Conservation (phyloP, 53 echinoderm and acorn worm genomes). For the Astropecten irregularis region DNA sequence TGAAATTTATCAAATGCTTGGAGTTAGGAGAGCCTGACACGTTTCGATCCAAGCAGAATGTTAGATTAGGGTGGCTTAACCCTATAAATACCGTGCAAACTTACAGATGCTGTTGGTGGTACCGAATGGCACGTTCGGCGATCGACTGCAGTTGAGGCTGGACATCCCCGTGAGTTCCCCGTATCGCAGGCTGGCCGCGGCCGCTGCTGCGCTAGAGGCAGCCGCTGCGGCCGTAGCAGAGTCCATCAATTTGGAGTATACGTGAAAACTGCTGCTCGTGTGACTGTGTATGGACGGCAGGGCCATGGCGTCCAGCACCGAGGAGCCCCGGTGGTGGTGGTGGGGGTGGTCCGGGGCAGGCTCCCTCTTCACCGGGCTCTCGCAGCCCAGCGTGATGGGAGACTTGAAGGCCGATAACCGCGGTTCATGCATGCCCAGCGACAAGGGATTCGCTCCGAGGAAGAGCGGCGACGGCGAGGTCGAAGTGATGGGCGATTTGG, state of each 20-base stretch:
- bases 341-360: not conserved
- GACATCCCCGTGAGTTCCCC: constrained; percentile 35
- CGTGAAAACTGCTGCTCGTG: constrained; percentile 59
- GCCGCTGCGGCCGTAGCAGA: constrained; percentile 54
- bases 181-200: constrained; percentile 36
- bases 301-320: not conserved
- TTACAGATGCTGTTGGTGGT: constrained; percentile 52
- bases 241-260: constrained; percentile 74
- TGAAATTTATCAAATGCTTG: too few relatives aligned
- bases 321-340: not conserved
- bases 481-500: not conserved
- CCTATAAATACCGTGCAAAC: too few relatives aligned
- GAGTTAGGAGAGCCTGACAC: too few relatives aligned
- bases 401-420: constrained; percentile 62
- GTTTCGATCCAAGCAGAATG: too few relatives aligned
- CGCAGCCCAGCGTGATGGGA: not conserved
- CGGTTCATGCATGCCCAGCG: constrained; percentile 29
- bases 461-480: constrained; percentile 23
- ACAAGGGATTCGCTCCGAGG: not conserved
- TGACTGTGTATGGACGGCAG: constrained; percentile 52
- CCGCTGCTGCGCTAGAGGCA: constrained; percentile 4
- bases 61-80: too few relatives aligned
- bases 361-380: constrained; percentile 45
- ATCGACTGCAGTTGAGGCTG: constrained; percentile 17
- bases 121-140: constrained; percentile 33